These are phyloP conservation scores for Laticauda colubrina DNA, from an alignment of 2,113 vertebrate genomes.

Conservation along the genomic window DNA sequence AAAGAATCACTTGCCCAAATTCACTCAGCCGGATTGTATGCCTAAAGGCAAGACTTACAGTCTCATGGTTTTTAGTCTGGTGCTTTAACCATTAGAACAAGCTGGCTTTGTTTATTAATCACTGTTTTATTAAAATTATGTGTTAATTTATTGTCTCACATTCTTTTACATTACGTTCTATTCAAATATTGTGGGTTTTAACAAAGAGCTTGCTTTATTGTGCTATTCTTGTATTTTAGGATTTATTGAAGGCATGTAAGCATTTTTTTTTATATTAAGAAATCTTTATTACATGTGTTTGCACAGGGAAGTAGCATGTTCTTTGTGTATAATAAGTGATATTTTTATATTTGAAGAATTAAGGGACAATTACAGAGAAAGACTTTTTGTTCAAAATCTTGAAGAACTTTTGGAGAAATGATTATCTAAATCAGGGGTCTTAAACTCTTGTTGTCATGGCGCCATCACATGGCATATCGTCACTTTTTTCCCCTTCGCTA, in stretches of 20 bases:
- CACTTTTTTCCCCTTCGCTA: no score
- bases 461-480: no score
- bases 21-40: neutral
- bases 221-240: neutral
- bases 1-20: neutral
- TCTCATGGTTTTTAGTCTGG: neutral
- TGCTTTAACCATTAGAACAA: neutral
- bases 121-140: neutral
- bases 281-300: neutral
- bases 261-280: neutral
- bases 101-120: neutral
- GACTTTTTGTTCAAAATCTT: neutral
- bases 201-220: neutral
- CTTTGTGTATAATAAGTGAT: neutral
- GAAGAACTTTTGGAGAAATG: neutral
- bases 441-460: no score
- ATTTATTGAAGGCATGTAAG: neutral
- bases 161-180: neutral
- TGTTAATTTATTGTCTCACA: neutral
- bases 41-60: neutral
- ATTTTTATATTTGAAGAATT: neutral
- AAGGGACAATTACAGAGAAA: neutral
- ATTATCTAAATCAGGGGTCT: neutral
- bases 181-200: neutral
- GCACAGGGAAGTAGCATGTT: neutral